Percentiles rank a stretch among this genome's conserved stretches.
Conservation (phyloP, 2,113 vertebrate genomes). For the Fulmarus glacialis region DNA sequence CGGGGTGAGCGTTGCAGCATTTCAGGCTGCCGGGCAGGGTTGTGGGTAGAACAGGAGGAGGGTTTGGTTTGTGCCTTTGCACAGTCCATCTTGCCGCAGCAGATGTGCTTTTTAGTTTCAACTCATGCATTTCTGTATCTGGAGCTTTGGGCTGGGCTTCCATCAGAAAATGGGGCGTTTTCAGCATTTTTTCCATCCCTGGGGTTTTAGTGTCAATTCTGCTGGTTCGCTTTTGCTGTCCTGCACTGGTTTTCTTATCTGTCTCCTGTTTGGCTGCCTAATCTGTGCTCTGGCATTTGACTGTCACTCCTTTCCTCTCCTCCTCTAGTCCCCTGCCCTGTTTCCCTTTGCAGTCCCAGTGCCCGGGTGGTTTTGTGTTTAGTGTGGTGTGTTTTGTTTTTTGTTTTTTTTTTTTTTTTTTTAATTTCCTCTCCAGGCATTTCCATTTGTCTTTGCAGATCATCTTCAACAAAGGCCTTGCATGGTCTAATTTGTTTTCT, state of each 20-base stretch:
- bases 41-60: neutral
- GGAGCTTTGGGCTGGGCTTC: neutral
- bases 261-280: neutral
- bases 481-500: constrained; percentile 57
- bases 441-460: constrained; percentile 60
- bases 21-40: neutral
- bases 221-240: neutral
- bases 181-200: neutral
- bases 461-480: constrained; percentile 35
- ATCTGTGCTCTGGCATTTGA: neutral
- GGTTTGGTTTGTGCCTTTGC: neutral
- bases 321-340: neutral
- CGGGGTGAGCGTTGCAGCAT: neutral
- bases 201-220: neutral
- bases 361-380: neutral
- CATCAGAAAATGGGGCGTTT: neutral
- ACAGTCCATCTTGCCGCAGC: neutral
- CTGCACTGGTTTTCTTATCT: neutral
- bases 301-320: neutral
- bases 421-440: constrained; percentile 14
- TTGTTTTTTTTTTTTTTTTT: neutral
- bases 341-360: neutral
- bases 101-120: neutral
- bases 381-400: no score
- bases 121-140: neutral